These are phyloP conservation scores for Drosophila glabriapex DNA, from an alignment of 2,888 invertebrate genomes.

Conservation along the genomic window DNA sequence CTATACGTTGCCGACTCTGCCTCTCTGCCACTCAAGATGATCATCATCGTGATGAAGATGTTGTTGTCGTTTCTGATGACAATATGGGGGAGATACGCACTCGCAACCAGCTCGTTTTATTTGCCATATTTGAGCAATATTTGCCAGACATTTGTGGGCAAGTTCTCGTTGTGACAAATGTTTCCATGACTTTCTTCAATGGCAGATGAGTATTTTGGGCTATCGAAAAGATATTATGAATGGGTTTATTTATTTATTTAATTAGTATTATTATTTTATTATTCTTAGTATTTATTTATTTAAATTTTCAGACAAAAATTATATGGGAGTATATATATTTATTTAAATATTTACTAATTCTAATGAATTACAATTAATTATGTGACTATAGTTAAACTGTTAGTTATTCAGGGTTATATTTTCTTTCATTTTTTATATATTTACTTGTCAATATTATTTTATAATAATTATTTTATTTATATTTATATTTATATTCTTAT, in stretches of 20 bases:
- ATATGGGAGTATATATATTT: neutral
- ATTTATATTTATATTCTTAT: no score
- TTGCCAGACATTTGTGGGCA: conserved; percentile 17
- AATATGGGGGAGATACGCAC: conserved; percentile 47
- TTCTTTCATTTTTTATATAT: neutral
- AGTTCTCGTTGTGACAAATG: conserved; percentile 21
- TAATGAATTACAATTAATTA: neutral
- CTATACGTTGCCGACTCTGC: conserved; percentile 7
- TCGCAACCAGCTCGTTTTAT: conserved; percentile 52
- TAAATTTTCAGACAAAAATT: neutral
- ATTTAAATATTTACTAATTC: neutral
- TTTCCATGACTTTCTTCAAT: conserved; percentile 32
- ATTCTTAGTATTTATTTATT: neutral
- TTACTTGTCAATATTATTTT: neutral
- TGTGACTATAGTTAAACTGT: neutral
- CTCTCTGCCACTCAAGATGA: conserved; percentile 18
- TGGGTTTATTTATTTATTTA: neutral
- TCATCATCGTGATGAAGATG: conserved; percentile 35
- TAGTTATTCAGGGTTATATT: no score
- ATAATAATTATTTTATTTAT: neutral
- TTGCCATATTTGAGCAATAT: conserved; percentile 43
- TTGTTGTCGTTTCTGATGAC: conserved; percentile 19
- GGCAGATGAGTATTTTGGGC: conserved; percentile 1
- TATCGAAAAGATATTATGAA: neutral
- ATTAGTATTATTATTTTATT: neutral